Evolutionary conservation across 2,797 vertebrate genomes (phyloP).

Genomic region (Takifugu ocellatus): DNA sequence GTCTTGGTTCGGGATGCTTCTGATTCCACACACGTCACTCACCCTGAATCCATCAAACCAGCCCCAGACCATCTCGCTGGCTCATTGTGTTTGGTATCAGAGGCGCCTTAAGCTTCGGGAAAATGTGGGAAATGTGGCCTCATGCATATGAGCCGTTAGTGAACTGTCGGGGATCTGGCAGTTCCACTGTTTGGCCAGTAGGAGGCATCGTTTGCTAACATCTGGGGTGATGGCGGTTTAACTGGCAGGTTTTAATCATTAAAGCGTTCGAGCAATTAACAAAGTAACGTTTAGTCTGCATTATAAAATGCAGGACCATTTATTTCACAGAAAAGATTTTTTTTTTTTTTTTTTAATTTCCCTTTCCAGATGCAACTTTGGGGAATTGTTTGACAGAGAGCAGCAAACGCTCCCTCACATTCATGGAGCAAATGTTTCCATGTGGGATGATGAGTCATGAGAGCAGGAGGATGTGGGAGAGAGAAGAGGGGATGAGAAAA

Average conservation of each 20-base stretch:
- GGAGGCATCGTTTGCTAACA: slow-evolving; percentile 29
- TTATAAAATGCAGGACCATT: slow-evolving; percentile 20
- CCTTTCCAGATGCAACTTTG: not conserved
- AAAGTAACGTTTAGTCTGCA: not conserved
- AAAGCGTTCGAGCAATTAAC: too few relatives aligned
- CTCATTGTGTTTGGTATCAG: too few relatives aligned
- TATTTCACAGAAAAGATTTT: slow-evolving; percentile 6
- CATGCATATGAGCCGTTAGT: too few relatives aligned
- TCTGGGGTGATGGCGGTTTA: not conserved
- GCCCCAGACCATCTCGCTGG: too few relatives aligned
- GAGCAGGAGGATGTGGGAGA: slow-evolving; percentile 62
- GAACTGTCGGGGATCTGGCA: too few relatives aligned
- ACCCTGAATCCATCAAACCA: too few relatives aligned
- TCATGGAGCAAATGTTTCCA: slow-evolving; percentile 69
- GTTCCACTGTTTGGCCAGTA: slow-evolving; percentile 13
- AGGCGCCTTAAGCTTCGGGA: too few relatives aligned
- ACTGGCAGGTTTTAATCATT: too few relatives aligned
- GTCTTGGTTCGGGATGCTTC: too few relatives aligned
- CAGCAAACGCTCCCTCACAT: slow-evolving; percentile 38
- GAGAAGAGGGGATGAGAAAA: slow-evolving; percentile 34
- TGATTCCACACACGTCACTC: too few relatives aligned
- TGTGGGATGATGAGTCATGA: slow-evolving; percentile 73
- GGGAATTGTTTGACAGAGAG: slow-evolving; percentile 26
- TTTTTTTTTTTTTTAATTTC: slow-evolving; percentile 10
- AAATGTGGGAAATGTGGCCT: too few relatives aligned